phyloP scores from a whole-genome alignment of 2,888 invertebrate genomes.

The Acrobasis suavella region DNA sequence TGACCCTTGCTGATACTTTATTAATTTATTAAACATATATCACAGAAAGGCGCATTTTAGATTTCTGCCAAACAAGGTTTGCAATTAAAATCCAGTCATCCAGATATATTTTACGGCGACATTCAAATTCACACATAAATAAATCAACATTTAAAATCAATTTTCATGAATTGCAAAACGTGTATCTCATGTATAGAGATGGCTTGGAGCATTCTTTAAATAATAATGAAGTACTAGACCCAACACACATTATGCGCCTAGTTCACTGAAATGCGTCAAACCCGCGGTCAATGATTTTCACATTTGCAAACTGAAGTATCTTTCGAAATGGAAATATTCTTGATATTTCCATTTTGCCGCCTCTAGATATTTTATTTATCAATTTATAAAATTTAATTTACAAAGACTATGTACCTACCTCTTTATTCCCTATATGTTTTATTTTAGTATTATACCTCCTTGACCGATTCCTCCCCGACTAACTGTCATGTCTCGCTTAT shows the following conservation, averaged over 20 bases:
- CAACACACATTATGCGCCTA: conserved; percentile 27
- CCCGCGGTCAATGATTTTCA: conserved; percentile 28
- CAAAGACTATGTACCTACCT: too few species aligned
- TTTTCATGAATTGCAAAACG: conserved; percentile 32
- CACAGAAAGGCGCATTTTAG: conserved; percentile 13
- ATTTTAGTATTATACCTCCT: too few species aligned
- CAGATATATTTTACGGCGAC: conserved; percentile 11
- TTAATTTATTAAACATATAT: conserved; percentile 14
- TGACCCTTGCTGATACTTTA: background rate
- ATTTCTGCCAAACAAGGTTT: conserved; percentile 15
- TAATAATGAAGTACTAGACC: conserved; percentile 30
- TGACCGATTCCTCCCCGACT: too few species aligned
- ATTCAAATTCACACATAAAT: conserved; percentile 26
- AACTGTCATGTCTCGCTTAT: too few species aligned
- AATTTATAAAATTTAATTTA: background rate
- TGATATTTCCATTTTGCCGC: conserved; percentile 13
- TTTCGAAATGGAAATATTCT: conserved; percentile 21
- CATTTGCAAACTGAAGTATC: conserved; percentile 29
- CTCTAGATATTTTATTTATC: background rate
- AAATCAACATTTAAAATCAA: conserved; percentile 25
- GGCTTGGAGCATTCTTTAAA: conserved; percentile 28
- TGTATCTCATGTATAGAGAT: conserved; percentile 23
- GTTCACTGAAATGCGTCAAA: conserved; percentile 30
- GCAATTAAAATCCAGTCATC: conserved; percentile 21
- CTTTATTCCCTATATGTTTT: too few species aligned